These are phyloP conservation scores for Cygnus buccinator DNA, from an alignment of 2,113 vertebrate species.

Conservation along the genomic window DNA sequence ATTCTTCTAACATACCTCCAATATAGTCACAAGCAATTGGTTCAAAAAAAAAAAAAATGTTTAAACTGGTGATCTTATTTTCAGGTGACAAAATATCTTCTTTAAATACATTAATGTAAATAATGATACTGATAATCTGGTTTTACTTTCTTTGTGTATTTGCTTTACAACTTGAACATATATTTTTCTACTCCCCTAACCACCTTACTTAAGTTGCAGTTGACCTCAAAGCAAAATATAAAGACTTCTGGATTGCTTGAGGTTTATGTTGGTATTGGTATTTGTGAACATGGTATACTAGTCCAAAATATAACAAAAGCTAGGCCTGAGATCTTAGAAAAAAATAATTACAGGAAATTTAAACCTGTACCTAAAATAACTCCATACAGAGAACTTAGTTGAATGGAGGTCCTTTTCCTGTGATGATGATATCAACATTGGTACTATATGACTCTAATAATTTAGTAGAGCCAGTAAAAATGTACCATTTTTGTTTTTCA, in stretches of 20 bases:
- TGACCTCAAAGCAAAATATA: neutral
- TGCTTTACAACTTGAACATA: neutral
- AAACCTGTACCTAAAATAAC: neutral
- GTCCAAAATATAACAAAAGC: neutral
- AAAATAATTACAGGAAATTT: neutral
- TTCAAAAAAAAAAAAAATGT: neutral
- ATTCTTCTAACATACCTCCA: neutral
- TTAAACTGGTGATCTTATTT: neutral
- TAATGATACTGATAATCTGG: neutral
- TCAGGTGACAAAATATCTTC: neutral
- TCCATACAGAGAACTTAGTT: neutral
- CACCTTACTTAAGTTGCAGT: neutral
- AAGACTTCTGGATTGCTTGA: neutral
- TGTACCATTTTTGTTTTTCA: neutral
- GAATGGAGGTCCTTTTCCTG: neutral
- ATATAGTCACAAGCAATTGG: neutral
- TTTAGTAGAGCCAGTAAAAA: neutral
- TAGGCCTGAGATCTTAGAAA: neutral
- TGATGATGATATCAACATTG: neutral
- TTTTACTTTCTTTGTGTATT: neutral
- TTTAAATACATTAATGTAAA: neutral
- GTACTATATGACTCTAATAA: neutral
- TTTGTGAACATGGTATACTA: neutral
- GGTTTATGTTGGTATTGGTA: neutral
- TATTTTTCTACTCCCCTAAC: neutral